phyloP scores from a whole-genome alignment of 2,797 vertebrate species.

The Rachycentron canadum region DNA sequence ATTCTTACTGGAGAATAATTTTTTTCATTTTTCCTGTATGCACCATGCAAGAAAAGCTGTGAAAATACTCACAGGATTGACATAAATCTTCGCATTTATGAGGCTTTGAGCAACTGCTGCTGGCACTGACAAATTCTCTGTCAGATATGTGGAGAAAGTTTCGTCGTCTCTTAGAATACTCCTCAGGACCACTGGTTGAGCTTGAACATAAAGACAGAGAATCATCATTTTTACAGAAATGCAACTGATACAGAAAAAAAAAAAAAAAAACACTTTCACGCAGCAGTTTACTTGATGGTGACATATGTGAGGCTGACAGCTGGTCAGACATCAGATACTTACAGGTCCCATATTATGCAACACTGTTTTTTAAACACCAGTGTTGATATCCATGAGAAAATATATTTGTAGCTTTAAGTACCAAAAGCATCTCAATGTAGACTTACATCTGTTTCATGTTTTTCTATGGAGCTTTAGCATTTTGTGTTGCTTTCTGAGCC shows the following conservation, averaged over 20 bases:
- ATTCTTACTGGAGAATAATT: background rate
- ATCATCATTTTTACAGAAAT: conserved; percentile 5
- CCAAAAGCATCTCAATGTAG: background rate
- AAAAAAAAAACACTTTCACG: background rate
- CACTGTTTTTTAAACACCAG: too few species aligned
- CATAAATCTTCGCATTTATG: conserved; percentile 66
- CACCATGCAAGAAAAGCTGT: background rate
- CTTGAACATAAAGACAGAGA: conserved; percentile 63
- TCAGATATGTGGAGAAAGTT: conserved; percentile 80
- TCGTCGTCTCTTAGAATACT: conserved; percentile 79
- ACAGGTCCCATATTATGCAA: too few species aligned
- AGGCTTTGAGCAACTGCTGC: conserved; percentile 71
- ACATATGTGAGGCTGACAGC: background rate
- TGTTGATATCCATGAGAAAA: background rate
- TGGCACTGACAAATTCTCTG: conserved; percentile 67
- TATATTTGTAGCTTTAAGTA: background rate
- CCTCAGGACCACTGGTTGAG: conserved; percentile 72
- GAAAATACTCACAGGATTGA: conserved; percentile 74
- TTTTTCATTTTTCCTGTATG: background rate
- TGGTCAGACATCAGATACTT: background rate
- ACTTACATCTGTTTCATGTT: too few species aligned
- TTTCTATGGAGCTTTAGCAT: too few species aligned
- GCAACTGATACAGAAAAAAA: background rate
- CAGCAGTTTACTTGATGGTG: background rate
- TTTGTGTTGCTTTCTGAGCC: too few species aligned